Conservation (phyloP, 1,140 invertebrate species). For the Heliconius hewitsoni region DNA sequence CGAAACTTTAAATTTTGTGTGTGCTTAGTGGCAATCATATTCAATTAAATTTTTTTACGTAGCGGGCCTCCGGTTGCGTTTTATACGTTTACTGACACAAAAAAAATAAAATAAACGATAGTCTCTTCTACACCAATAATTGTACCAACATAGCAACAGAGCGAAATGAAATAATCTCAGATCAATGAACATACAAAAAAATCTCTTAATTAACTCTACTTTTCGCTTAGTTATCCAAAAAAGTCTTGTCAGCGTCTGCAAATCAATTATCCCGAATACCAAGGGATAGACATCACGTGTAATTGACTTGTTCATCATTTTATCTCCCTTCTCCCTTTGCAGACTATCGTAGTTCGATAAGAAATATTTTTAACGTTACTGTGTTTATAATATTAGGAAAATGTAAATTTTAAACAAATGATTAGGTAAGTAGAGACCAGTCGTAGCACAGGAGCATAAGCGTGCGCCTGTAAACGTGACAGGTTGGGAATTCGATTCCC, state of each 20-base stretch:
- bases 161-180: neutral
- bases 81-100: too few species aligned
- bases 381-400: neutral
- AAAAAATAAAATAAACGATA: too few species aligned
- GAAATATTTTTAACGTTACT: neutral
- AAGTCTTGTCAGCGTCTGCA: constrained; percentile 62
- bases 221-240: constrained; percentile 61
- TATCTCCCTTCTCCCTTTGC: constrained; percentile 35
- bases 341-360: neutral
- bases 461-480: too few species aligned
- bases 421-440: too few species aligned
- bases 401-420: too few species aligned
- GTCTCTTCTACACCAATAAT: neutral
- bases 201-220: constrained; percentile 59
- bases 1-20: too few species aligned
- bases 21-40: too few species aligned
- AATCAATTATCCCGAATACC: constrained; percentile 62
- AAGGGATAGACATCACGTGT: constrained; percentile 61
- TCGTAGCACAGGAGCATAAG: too few species aligned
- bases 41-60: too few species aligned
- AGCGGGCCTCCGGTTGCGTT: too few species aligned
- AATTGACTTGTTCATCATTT: constrained; percentile 69
- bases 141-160: neutral
- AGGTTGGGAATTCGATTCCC: too few species aligned
- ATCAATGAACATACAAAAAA: constrained; percentile 33